Evolutionary conservation across 2,888 invertebrate species (phyloP), one percentile per base, ranked within the genome.

Genomic region (Hydroisotoma schaefferi): DNA sequence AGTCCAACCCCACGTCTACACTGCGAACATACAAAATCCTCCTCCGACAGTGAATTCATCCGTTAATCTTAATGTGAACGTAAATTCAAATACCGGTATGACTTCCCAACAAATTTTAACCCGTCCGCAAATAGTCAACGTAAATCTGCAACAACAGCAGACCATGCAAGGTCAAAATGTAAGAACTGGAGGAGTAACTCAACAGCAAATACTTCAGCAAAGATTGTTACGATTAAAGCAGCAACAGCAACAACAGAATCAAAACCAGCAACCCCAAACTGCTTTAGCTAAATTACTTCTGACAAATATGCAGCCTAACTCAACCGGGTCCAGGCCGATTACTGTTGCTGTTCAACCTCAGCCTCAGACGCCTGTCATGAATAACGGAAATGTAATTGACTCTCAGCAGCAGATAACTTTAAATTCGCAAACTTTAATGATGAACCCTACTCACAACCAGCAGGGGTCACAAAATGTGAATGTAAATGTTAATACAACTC

Each of bases 311-410:
- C 61, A 59, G 44, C 38, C 60, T 4, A 55, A 57, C 23, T 54
- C 60, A 25, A 23, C 53, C 3, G 38, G 29, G 12, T 54, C 59
- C 1, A 63, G 64, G 52, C 68, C 68, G 6, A 68, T 70, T 8
- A 70, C 71, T 12, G 69, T 71, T 27, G 71, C 71, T n/a, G 70
- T 71, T 40, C 71, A 69, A 38, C 71, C 71, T 2, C 69, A 69
- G n/a, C 69, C 69, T 12, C 68, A 70, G 33, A 61, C 62, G 3
- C 20, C 33, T 3, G 54, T 49, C 29, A 25, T 28, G 20, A 26
- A 49, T 27, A n/a, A 5, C n/a, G 43, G 6, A n/a, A 25, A 25
- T 10, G 4, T 40, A 10, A 20, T 5, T 8, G 40, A 40, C 15
- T 4, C 40, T 15, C 40, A 40, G 40, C 40, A 40, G n/a, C 40